A percentile compares a stretch with the other conserved stretches of the same genome.
Evolutionary conservation across 2,888 invertebrate genomes (phyloP).

Genomic region (Ophion slaviceki): DNA sequence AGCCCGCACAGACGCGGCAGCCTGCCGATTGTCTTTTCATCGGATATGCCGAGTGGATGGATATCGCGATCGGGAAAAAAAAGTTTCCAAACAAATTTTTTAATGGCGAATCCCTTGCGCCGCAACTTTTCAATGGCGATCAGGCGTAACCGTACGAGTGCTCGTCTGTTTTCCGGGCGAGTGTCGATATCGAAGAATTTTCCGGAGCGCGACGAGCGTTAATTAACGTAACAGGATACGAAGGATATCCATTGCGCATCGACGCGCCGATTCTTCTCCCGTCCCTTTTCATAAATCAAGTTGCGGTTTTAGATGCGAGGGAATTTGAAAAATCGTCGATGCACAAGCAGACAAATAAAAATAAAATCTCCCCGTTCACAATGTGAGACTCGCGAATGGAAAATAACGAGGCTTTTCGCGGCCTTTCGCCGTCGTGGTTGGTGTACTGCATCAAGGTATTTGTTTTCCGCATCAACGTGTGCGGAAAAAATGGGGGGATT

Average conservation of each 20-base stretch:
- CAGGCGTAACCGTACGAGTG: background rate
- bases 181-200: slow-evolving; percentile 21
- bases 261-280: background rate
- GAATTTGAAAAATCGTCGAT: slow-evolving; percentile 35
- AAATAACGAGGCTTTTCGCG: slow-evolving; percentile 35
- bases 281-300: slow-evolving; percentile 16
- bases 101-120: slow-evolving; percentile 42
- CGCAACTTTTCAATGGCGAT: slow-evolving; percentile 6
- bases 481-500: slow-evolving; percentile 1
- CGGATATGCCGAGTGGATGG: too few species aligned
- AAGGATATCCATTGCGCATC: slow-evolving; percentile 30
- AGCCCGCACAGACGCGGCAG: background rate
- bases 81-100: slow-evolving; percentile 51
- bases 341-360: background rate
- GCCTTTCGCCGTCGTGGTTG: background rate
- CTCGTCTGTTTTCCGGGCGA: slow-evolving; percentile 11
- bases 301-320: slow-evolving; percentile 15
- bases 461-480: slow-evolving; percentile 12
- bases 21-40: background rate
- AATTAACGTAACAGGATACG: slow-evolving; percentile 49
- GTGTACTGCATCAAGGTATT: background rate
- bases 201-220: slow-evolving; percentile 23
- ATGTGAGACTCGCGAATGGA: slow-evolving; percentile 28
- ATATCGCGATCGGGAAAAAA: slow-evolving; percentile 7
- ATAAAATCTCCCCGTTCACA: background rate